phyloP scores from a whole-genome alignment of 2,888 invertebrate species.

The Metopia argyrocephala region DNA sequence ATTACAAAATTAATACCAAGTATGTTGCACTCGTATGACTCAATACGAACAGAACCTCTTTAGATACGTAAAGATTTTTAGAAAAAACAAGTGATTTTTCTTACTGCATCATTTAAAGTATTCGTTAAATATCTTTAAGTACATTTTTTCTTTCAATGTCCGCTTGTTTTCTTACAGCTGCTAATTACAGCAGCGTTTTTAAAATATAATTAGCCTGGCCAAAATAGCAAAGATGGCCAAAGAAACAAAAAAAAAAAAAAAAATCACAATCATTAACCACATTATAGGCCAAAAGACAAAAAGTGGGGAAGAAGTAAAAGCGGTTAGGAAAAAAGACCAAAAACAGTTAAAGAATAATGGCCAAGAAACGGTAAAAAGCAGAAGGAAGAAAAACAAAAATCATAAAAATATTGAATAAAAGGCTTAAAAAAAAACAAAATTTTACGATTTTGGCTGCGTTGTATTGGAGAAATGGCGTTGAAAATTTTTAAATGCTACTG shows the following conservation, averaged over 20 bases:
- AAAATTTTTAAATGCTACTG: conserved; percentile 37
- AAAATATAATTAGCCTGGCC: conserved; percentile 51
- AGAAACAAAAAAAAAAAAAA: conserved; percentile 10
- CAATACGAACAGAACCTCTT: no score
- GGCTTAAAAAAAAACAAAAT: conserved; percentile 32
- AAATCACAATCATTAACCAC: conserved; percentile 40
- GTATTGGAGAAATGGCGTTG: conserved; percentile 58
- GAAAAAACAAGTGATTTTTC: no score
- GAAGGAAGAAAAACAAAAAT: not conserved
- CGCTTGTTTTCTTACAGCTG: conserved; percentile 19
- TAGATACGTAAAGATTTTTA: no score
- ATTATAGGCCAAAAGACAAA: conserved; percentile 12
- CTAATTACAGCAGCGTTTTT: conserved; percentile 50
- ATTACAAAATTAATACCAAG: no score
- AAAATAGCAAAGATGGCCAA: conserved; percentile 7
- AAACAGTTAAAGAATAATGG: not conserved
- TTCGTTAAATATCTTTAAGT: conserved; percentile 15
- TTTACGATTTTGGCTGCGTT: not conserved
- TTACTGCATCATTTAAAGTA: not conserved
- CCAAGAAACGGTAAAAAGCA: not conserved
- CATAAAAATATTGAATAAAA: conserved; percentile 15
- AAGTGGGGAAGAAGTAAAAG: conserved; percentile 11
- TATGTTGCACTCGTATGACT: no score
- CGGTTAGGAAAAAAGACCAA: not conserved
- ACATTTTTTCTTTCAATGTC: not conserved